Evolutionary conservation across 1,140 invertebrate genomes (phyloP).

Genomic region (Drosophila bocqueti): DNA sequence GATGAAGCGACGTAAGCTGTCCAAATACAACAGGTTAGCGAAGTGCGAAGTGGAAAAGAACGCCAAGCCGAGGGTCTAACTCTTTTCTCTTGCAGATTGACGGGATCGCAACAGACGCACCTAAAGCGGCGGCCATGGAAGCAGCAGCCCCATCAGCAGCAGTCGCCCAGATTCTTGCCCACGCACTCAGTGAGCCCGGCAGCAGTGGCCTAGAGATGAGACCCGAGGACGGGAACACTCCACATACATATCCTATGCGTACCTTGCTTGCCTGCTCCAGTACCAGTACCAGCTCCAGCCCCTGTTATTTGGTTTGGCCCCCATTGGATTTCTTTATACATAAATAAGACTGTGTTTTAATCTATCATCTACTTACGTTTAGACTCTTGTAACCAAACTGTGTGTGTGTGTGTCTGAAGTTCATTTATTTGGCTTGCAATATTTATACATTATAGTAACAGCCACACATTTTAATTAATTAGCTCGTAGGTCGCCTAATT

Average conservation of each 20-base stretch:
- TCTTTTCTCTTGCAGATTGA: slow-evolving; percentile 59
- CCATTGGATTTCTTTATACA: slow-evolving; percentile 57
- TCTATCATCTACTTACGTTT: slow-evolving; percentile 65
- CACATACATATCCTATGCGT: slow-evolving; percentile 67
- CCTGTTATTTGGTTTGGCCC: slow-evolving; percentile 14
- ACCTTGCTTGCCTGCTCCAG: slow-evolving; percentile 48
- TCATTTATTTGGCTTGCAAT: slow-evolving; percentile 32
- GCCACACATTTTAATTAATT: slow-evolving; percentile 35
- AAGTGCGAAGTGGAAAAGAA: neutral
- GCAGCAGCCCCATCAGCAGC: slow-evolving; percentile 53
- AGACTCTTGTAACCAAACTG: slow-evolving; percentile 34
- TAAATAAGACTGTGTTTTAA: slow-evolving; percentile 80
- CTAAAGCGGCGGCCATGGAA: slow-evolving; percentile 80
- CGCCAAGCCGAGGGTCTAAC: neutral
- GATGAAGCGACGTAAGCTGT: slow-evolving; percentile 74
- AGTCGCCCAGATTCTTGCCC: slow-evolving; percentile 43
- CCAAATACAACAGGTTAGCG: slow-evolving; percentile 71
- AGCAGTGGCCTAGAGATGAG: slow-evolving; percentile 23
- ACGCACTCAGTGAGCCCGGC: slow-evolving; percentile 23
- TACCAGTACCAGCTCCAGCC: slow-evolving; percentile 2
- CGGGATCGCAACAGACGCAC: slow-evolving; percentile 66
- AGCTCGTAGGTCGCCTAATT: slow-evolving; percentile 61
- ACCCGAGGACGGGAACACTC: slow-evolving; percentile 25
- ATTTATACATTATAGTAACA: slow-evolving; percentile 20
- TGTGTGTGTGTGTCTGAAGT: slow-evolving; percentile 20